Conservation (phyloP, 2,888 invertebrate genomes). For the Cheilosia urbana region DNA sequence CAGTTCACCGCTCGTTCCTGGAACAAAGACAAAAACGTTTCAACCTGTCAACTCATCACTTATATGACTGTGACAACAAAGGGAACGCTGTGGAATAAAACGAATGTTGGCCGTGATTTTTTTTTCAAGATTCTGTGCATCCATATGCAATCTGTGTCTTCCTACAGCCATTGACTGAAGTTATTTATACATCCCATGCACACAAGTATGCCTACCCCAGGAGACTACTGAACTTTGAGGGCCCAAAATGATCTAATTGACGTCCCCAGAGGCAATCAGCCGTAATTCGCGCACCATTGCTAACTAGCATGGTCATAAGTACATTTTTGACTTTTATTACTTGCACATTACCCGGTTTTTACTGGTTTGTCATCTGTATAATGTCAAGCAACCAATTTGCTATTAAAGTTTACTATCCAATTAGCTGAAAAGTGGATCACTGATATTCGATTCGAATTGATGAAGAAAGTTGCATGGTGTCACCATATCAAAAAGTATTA, state of each 20-base stretch:
- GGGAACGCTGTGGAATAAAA: neutral
- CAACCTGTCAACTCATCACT: neutral
- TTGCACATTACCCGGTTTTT: no score
- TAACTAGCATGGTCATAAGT: no score
- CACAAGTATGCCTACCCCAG: neutral
- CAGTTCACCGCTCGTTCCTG: neutral
- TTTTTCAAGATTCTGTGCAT: neutral
- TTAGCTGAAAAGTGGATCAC: no score
- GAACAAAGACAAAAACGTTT: neutral
- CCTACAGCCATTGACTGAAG: conserved; percentile 18
- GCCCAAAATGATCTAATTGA: no score
- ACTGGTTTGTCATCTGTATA: no score
- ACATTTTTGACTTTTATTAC: no score
- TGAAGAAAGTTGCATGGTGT: neutral
- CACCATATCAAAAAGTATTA: neutral
- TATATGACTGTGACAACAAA: conserved; percentile 14
- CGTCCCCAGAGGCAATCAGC: no score
- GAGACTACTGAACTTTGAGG: neutral
- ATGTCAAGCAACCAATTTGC: no score
- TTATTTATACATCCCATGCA: neutral
- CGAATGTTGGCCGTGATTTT: neutral
- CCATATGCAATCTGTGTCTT: conserved; percentile 6
- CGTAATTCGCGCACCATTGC: no score
- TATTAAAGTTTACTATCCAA: no score
- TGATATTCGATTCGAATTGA: neutral